These are phyloP conservation scores for Pseudopipra pipra DNA, from an alignment of 2,113 vertebrate species.

Conservation along the genomic window DNA sequence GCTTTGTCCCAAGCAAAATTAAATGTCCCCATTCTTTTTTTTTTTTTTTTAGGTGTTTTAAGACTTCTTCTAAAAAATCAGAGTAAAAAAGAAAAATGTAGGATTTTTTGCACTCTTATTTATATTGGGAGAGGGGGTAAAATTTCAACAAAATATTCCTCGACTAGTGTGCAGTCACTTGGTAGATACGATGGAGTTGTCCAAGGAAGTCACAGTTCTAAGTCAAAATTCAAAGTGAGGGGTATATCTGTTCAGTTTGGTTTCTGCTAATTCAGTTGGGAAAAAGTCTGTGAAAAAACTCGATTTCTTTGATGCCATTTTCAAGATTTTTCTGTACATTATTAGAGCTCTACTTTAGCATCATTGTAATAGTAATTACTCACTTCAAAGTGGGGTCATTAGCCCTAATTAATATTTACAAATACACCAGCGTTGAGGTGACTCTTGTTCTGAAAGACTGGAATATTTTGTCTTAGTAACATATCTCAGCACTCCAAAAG, in stretches of 20 bases:
- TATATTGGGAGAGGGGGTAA: accelerated
- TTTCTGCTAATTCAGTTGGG: not conserved
- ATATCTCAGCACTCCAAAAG: not conserved
- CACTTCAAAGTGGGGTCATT: not conserved
- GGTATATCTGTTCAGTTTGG: not conserved
- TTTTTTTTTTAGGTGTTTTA: not conserved
- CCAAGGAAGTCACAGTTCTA: not conserved
- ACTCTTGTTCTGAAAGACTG: not conserved
- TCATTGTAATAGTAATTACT: not conserved
- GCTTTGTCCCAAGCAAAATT: not conserved
- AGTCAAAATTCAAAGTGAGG: not conserved
- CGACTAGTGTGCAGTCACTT: not conserved
- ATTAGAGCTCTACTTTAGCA: not conserved
- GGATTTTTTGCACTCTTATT: not conserved
- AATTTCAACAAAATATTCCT: not conserved
- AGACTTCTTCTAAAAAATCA: not conserved
- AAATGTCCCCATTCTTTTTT: not conserved
- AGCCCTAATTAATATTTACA: constrained; percentile 1
- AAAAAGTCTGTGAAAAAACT: not conserved
- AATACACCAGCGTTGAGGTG: not conserved
- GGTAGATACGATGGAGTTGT: not conserved
- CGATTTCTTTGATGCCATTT: not conserved
- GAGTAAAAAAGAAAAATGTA: not conserved
- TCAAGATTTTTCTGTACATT: not conserved
- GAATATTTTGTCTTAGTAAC: not conserved